Evolutionary conservation across 2,888 invertebrate genomes (phyloP).

Genomic region (Limnephilus auricula): DNA sequence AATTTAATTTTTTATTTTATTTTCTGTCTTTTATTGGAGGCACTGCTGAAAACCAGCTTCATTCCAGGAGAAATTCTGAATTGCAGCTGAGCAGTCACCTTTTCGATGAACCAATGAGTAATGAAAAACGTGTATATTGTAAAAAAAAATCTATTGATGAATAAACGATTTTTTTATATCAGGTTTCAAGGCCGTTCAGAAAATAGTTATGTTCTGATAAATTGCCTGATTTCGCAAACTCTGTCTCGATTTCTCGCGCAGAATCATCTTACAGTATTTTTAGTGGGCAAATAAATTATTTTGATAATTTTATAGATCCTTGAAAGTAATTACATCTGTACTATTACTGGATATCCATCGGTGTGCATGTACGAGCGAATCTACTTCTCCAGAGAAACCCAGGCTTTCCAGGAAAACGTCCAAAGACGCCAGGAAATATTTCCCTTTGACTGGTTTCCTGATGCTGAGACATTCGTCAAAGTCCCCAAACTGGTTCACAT

Average conservation of each 20-base stretch:
- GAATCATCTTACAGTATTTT: neutral
- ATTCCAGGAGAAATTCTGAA: too few species aligned
- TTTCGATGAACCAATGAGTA: too few species aligned
- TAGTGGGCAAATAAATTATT: neutral
- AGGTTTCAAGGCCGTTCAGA: neutral
- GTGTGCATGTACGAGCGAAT: conserved; percentile 76
- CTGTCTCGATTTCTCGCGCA: too few species aligned
- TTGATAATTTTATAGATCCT: neutral
- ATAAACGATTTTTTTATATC: too few species aligned
- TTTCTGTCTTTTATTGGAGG: too few species aligned
- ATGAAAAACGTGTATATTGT: too few species aligned
- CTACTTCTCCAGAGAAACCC: conserved; percentile 68
- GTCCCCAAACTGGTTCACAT: conserved; percentile 84
- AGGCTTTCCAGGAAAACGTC: conserved; percentile 71
- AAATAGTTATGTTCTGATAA: neutral
- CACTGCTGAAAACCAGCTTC: too few species aligned
- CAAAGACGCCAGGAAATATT: conserved; percentile 82
- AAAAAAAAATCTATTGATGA: too few species aligned
- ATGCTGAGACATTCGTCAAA: conserved; percentile 82
- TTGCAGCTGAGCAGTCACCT: too few species aligned
- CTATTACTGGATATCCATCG: conserved; percentile 77
- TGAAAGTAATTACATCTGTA: conserved; percentile 73
- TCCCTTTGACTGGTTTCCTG: conserved; percentile 76
- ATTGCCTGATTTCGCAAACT: neutral
- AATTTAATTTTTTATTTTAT: too few species aligned